phyloP scores from a whole-genome alignment of 2,113 vertebrate species.

The Verasper variegatus region DNA sequence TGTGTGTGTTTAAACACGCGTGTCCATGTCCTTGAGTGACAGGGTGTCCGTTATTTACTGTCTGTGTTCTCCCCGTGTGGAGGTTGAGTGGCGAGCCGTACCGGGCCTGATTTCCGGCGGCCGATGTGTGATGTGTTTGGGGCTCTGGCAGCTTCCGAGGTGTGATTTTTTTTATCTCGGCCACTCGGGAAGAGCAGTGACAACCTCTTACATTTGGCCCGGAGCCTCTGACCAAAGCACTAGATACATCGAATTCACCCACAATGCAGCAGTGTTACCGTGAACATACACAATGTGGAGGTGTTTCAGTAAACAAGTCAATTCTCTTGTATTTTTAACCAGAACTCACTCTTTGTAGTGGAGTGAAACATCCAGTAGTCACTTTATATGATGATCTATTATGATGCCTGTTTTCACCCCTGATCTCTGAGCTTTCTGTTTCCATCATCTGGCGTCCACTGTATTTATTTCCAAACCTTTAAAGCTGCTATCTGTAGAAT shows the following conservation, averaged over 20 bases:
- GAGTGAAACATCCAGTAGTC: too few species aligned
- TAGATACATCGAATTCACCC: slow-evolving; percentile 21
- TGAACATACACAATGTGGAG: not conserved
- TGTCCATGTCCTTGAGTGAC: slow-evolving; percentile 28
- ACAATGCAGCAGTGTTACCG: not conserved
- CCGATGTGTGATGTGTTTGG: slow-evolving; percentile 63
- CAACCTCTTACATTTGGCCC: slow-evolving; percentile 39
- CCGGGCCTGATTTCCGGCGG: slow-evolving; percentile 67
- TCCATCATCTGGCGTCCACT: too few species aligned
- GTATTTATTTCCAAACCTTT: too few species aligned
- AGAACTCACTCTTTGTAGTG: too few species aligned
- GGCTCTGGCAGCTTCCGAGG: slow-evolving; percentile 54
- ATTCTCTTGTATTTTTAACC: not conserved
- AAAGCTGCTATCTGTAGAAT: too few species aligned
- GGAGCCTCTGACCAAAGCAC: slow-evolving; percentile 20
- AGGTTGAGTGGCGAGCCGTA: slow-evolving; percentile 18
- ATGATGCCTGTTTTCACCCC: too few species aligned
- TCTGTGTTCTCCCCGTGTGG: too few species aligned
- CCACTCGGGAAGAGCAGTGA: slow-evolving; percentile 47
- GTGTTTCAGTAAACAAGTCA: not conserved
- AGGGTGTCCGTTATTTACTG: slow-evolving; percentile 25
- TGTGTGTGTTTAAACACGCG: slow-evolving; percentile 9
- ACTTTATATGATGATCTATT: too few species aligned
- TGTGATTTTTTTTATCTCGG: slow-evolving; percentile 68
- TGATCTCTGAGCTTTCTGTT: too few species aligned